Base-by-base conservation (phyloP, 2,888 invertebrate genomes). In the Hypomecis atomaria region DNA sequence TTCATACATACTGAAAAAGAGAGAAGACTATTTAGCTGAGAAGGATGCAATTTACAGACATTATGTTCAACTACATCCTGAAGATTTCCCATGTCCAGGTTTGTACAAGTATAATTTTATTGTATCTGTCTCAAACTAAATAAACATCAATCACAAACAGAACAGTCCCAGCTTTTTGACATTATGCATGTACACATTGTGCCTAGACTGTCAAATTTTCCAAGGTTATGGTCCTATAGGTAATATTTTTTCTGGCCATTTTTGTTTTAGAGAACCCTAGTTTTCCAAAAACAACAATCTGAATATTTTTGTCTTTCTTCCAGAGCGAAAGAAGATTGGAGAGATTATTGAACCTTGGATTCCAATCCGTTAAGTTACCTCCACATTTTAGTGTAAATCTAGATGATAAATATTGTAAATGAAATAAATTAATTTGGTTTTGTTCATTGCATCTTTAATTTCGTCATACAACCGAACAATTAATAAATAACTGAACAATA, bases 1-100 rank as follows among this genome's bases (percentile, higher is more conserved):
- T 75, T 65, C 83, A 72, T 87, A 65, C 45, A 45, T 93, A 0
- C 94, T 95, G 70, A 82, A 93, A 10, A 89, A 88, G 67, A 93
- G 95, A 34, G 78, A 90, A 45, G 89, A 87, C 1, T 94, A 94
- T 78, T 87, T 92, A 45, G 95, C 95, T n/a, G 95, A 95, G 74
- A 94, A 94, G 75, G 96, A 97, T 88, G 96, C 96, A 8, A 94
- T 96, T 6, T 87, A 94, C 23, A 93, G 95, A 66, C 95, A 96
- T 85, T 97, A 97, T 73, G 85, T 97, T 69, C 90, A 95, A 78
- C 85, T 96, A 69, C 96, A 97, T 83, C 96, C 96, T 2, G 96
- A 96, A 50, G 96, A 96, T 77, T 97, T 97, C 75, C 93, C 94
- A 59, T 79, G 86, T 23, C 94, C 93, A 78, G 93, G 96, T 96